phyloP scores from a whole-genome alignment of 2,797 vertebrate genomes.

The Cottoperca gobio region DNA sequence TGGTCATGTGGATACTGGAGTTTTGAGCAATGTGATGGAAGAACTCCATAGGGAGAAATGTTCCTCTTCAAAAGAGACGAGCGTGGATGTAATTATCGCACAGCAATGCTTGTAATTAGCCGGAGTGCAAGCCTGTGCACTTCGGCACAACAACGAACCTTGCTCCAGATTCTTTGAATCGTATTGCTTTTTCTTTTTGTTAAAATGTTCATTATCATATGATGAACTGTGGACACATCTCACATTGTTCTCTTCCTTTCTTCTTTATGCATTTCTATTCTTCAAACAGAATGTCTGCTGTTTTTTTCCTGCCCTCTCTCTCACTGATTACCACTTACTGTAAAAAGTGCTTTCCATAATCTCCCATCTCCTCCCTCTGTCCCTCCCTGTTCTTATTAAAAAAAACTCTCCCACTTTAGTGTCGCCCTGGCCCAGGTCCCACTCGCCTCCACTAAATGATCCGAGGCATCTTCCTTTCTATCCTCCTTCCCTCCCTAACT shows the following conservation, averaged over 20 bases:
- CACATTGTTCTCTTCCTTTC: constrained; percentile 17
- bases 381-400: constrained; percentile 63
- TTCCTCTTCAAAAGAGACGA: constrained; percentile 60
- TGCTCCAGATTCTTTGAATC: constrained; percentile 56
- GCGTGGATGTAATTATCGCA: constrained; percentile 66
- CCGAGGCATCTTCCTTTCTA: constrained; percentile 54
- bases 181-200: constrained; percentile 30
- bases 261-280: constrained; percentile 20
- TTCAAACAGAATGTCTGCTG: constrained; percentile 21
- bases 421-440: constrained; percentile 57
- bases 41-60: constrained; percentile 54
- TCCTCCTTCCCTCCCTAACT: constrained; percentile 17
- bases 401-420: constrained; percentile 60
- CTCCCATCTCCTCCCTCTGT: constrained; percentile 26
- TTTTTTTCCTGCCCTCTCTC: constrained; percentile 12
- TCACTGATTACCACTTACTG: constrained; percentile 42
- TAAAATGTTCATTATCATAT: constrained; percentile 54
- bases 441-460: constrained; percentile 54
- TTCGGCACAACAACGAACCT: constrained; percentile 41
- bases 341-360: constrained; percentile 41
- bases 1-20: constrained; percentile 26
- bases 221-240: constrained; percentile 31
- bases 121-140: constrained; percentile 41
- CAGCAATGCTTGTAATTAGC: constrained; percentile 67
- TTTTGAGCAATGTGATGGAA: constrained; percentile 30